Conservation (phyloP, 2,797 vertebrate species). For the Falco columbarius region DNA sequence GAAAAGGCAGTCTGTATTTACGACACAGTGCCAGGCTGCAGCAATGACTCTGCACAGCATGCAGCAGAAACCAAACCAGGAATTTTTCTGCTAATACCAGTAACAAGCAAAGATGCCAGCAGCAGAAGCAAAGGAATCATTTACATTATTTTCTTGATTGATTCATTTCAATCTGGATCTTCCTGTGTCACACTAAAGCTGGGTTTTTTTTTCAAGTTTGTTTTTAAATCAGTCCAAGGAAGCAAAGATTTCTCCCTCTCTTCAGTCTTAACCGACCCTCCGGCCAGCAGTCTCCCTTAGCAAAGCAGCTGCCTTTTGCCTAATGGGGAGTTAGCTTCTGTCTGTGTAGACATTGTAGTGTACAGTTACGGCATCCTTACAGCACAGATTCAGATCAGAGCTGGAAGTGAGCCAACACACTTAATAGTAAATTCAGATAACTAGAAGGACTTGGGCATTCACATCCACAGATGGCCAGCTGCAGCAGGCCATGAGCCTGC, state of each 20-base stretch:
- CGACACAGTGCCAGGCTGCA: neutral
- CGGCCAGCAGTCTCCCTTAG: neutral
- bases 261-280: neutral
- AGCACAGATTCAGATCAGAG: neutral
- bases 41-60: neutral
- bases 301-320: neutral
- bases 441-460: neutral
- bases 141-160: neutral
- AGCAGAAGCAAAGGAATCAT: neutral
- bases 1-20: neutral
- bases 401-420: neutral
- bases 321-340: neutral
- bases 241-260: neutral
- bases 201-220: neutral
- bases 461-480: neutral
- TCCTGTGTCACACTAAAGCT: neutral
- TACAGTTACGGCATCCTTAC: neutral
- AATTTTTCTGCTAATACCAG: neutral
- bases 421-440: neutral
- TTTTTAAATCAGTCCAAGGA: neutral
- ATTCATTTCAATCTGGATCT: neutral
- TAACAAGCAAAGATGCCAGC: neutral
- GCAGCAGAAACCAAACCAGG: neutral
- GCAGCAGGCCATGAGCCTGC: neutral
- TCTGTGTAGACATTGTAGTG: neutral